Evolutionary conservation across 2,888 invertebrate genomes (phyloP).

Genomic region (Diarsia dahlii): DNA sequence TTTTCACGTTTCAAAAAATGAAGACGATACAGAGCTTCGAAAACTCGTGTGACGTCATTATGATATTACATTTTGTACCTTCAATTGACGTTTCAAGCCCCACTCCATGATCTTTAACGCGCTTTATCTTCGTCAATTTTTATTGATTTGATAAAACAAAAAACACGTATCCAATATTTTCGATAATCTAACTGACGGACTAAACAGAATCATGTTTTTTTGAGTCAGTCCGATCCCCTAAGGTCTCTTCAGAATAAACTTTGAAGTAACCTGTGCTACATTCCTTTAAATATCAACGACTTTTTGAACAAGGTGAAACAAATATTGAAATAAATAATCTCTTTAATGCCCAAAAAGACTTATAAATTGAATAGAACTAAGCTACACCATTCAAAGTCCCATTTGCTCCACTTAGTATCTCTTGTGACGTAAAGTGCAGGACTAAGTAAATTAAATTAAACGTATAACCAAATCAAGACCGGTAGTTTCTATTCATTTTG

Average conservation of each 20-base stretch:
- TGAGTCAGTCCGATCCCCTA: no score
- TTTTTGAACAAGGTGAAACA: not conserved
- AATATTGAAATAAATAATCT: not conserved
- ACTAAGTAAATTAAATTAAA: slow-evolving; percentile 19
- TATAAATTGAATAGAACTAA: slow-evolving; percentile 7
- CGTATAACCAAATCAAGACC: not conserved
- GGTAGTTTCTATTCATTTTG: not conserved
- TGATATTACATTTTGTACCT: no score
- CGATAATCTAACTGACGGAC: no score
- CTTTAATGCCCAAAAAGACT: not conserved
- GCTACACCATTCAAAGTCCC: not conserved
- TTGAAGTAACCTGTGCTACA: not conserved
- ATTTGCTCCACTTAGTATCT: slow-evolving; percentile 26
- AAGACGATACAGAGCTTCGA: no score
- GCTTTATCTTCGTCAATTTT: no score
- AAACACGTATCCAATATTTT: no score
- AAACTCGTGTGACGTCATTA: no score
- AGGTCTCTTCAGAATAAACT: not conserved
- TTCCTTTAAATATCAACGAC: not conserved
- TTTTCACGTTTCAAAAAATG: no score
- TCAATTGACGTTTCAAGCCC: no score
- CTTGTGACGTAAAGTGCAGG: slow-evolving; percentile 13
- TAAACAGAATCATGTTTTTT: no score
- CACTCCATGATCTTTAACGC: no score
- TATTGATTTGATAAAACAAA: no score